Conservation (phyloP, 2,888 invertebrate genomes). For the Tipula vernalis region DNA sequence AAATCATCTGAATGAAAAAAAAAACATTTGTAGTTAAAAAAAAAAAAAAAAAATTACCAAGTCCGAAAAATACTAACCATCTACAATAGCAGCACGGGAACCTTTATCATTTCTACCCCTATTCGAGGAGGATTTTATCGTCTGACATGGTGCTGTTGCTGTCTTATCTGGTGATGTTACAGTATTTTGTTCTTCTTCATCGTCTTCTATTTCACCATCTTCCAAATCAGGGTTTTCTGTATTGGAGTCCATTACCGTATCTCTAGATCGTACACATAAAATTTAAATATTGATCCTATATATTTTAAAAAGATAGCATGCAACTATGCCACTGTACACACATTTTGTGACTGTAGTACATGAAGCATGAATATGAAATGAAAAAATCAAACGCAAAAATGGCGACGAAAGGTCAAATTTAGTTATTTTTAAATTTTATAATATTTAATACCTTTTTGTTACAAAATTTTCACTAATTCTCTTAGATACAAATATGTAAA, state of each 20-base stretch:
- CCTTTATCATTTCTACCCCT: not conserved
- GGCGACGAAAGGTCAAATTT: not conserved
- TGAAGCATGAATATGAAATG: not conserved
- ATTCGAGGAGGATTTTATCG: not conserved
- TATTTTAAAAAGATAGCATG: not conserved
- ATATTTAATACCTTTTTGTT: not conserved
- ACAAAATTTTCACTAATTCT: not conserved
- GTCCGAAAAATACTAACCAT: not conserved
- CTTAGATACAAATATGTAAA: not conserved
- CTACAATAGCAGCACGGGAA: not conserved
- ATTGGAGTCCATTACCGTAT: not conserved
- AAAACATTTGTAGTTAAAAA: not conserved
- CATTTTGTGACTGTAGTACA: not conserved
- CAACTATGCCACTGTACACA: not conserved
- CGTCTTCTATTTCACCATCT: constrained; percentile 74
- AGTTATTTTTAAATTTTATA: not conserved
- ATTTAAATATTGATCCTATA: not conserved
- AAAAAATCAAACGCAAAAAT: not conserved
- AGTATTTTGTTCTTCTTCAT: constrained; percentile 37
- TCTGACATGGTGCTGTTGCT: constrained; percentile 17
- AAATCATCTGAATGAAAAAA: constrained; percentile 47
- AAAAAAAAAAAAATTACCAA: not conserved
- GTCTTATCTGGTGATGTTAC: constrained; percentile 18
- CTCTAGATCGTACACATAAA: not conserved
- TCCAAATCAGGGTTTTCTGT: constrained; percentile 47